Conservation (phyloP, 2,797 vertebrate species). For the Steatocranus sp. region DNA sequence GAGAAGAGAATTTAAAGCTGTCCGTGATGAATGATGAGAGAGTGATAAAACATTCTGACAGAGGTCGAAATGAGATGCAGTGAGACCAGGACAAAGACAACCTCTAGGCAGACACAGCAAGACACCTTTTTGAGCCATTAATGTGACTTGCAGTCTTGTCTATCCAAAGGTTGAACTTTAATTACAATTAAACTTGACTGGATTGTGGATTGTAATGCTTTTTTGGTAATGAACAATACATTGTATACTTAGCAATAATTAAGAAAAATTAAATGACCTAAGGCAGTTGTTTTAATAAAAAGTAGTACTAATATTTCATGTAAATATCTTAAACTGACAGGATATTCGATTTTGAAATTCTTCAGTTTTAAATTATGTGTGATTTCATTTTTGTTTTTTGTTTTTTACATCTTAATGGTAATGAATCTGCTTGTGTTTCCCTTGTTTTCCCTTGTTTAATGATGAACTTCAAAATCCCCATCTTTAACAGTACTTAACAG, state of each 20-base stretch:
- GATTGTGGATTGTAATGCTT: not conserved
- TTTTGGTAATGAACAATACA: not conserved
- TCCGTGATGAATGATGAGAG: constrained; percentile 28
- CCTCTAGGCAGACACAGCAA: constrained; percentile 48
- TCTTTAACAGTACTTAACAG: not conserved
- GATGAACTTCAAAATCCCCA: not conserved
- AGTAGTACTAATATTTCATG: not conserved
- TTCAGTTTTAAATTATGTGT: not conserved
- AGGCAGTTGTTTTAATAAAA: not conserved
- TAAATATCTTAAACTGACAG: not conserved
- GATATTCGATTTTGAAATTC: not conserved
- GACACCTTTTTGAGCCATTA: constrained; percentile 67
- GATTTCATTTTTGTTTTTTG: not conserved
- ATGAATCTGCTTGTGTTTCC: not conserved
- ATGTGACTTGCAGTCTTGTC: constrained; percentile 54
- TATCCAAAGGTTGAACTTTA: constrained; percentile 1
- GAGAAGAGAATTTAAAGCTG: constrained; percentile 44
- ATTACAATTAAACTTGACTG: not conserved
- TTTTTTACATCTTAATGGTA: not conserved
- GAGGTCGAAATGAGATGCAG: constrained; percentile 46
- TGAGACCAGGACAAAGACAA: constrained; percentile 40
- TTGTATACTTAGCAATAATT: not conserved
- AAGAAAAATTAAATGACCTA: not conserved
- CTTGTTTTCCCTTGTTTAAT: not conserved
- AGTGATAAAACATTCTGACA: constrained; percentile 47